Percentiles rank a stretch among this genome's conserved stretches.
Conservation (phyloP, 2,797 vertebrate genomes). For the Ammospiza maritima region DNA sequence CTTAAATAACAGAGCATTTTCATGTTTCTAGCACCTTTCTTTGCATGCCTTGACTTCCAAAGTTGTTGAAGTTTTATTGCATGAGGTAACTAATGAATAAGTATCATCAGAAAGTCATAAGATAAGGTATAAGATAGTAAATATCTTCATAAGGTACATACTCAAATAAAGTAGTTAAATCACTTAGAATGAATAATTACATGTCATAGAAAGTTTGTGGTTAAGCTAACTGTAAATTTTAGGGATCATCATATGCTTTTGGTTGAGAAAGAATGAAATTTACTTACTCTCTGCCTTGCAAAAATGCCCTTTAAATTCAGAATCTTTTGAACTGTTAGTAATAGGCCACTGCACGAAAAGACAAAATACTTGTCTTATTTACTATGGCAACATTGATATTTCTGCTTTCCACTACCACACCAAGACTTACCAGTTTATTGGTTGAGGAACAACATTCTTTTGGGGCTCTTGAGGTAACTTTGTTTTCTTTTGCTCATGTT, state of each 20-base stretch:
- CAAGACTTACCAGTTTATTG: neutral
- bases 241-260: neutral
- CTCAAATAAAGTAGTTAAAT: neutral
- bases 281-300: neutral
- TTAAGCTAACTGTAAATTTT: neutral
- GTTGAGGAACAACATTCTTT: neutral
- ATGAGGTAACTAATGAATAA: neutral
- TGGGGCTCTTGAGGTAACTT: neutral
- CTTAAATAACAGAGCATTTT: neutral
- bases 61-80: neutral
- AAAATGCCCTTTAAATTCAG: neutral
- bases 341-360: neutral
- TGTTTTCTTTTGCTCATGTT: constrained; percentile 25
- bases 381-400: neutral
- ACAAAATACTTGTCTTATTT: neutral
- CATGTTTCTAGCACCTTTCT: neutral
- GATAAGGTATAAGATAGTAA: neutral
- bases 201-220: neutral
- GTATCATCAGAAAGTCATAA: neutral
- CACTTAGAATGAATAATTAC: neutral
- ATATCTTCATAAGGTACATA: neutral
- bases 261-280: neutral
- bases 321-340: neutral
- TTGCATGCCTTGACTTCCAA: neutral
- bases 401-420: neutral